A percentile compares a stretch with the other conserved stretches of the same genome.
These are phyloP conservation scores for Pseudomyrmex dendroicus DNA, from an alignment of 1,140 invertebrate species.

Conservation along the genomic window DNA sequence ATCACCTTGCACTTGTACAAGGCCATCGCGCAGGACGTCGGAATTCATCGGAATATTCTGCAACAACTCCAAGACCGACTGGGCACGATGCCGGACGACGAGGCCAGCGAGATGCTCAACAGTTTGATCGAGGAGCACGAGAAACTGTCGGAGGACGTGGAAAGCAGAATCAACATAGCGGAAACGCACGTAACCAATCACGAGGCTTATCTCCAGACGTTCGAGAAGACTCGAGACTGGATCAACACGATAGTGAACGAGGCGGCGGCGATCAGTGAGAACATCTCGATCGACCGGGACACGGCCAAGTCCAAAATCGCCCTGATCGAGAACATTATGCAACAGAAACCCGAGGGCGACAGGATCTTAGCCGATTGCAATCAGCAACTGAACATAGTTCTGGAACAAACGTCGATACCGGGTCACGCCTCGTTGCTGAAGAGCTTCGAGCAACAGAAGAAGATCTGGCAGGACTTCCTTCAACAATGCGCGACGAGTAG, in stretches of 20 bases:
- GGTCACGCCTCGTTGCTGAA: constrained; percentile 91
- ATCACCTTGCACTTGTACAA: constrained; percentile 91
- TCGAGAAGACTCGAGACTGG: constrained; percentile 91
- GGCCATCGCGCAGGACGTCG: constrained; percentile 92
- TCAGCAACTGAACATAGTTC: constrained; percentile 89
- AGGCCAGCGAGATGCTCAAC: constrained; percentile 89
- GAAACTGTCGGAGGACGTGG: constrained; percentile 88
- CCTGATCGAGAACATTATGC: constrained; percentile 91
- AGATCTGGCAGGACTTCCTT: constrained; percentile 92
- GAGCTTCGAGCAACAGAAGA: constrained; percentile 91
- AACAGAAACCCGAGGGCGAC: constrained; percentile 91
- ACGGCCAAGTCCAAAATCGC: constrained; percentile 90
- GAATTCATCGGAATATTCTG: constrained; percentile 91
- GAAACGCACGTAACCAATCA: constrained; percentile 92
- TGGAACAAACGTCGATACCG: constrained; percentile 91
- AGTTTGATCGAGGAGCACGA: constrained; percentile 90
- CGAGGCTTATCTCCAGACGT: constrained; percentile 92
- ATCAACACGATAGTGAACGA: constrained; percentile 90
- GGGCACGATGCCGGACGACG: constrained; percentile 90
- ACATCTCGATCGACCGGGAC: constrained; percentile 90
- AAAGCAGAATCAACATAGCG: constrained; percentile 88
- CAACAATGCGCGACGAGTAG: constrained; percentile 89
- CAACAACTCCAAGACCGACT: constrained; percentile 92
- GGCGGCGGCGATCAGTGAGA: constrained; percentile 88
- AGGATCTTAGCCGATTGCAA: constrained; percentile 90